Evolutionary conservation across 1,140 invertebrate species (phyloP), one percentile per base, ranked within the genome.

Genomic region (Cheumatopsyche charites): DNA sequence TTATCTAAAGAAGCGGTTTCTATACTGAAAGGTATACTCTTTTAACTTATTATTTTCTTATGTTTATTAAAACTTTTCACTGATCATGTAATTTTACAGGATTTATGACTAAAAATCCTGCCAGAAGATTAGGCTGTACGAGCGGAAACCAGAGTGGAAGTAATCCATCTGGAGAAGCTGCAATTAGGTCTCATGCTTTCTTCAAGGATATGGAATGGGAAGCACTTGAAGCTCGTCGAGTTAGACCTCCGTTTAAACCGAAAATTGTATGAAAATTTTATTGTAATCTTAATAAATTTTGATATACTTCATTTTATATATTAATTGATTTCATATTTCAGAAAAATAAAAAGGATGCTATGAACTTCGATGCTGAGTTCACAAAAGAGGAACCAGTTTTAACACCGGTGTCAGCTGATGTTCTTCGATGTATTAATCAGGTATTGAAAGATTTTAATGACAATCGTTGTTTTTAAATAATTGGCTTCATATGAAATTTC

Each of bases 321-420:
- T 72, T 29, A 62, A 70, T 75, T 75, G 12, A 45, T 25, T 69
- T 76, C 76, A 73, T 79, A 78, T 87, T 87, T 36, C 87, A 99
- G 97, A 97, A 96, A 92, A 96, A 91, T 81, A 93, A 95, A 86
- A 94, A 94, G 80, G 98, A 99, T 85, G 96, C 96, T 49, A 90
- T 95, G 76, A 99, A 99, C 87, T 99, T 99, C 85, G 98, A 99
- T 85, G 90, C 96, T 12, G 98, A 99, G 87, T 99, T 99, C 82
- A 99, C 98, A 6, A 96, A 96, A 82, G 98, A 99, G 85, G 97
- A 99, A 77, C 97, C 98, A 4, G 89, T 93, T 17, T 85, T 99
- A 68, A 99, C 98, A 17, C 97, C 97, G 7, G 91, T 99, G 45
- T 92, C 96, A 77, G 85, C 90, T 29, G 94, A 97, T 78, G 91